Percentiles rank a stretch among this genome's conserved stretches.
Evolutionary conservation across 37 sponge, comb jelly and placozoan genomes (phyloP).

Genomic region (Oscarella lobularis): DNA sequence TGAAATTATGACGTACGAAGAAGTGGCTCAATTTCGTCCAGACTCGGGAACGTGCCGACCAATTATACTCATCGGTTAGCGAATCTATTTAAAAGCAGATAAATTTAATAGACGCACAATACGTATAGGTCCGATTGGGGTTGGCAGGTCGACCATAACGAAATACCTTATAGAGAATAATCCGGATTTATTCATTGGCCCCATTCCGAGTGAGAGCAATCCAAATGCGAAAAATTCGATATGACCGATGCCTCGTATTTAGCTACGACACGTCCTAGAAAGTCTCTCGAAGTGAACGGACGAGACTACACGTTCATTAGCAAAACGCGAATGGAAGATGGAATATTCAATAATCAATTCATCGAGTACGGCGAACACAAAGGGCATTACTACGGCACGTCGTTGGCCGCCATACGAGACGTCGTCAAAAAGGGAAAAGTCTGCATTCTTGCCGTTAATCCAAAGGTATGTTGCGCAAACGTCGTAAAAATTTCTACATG

Average conservation of each 20-base stretch:
- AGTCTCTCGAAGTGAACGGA: slow-evolving; percentile 65
- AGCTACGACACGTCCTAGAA: slow-evolving; percentile 65
- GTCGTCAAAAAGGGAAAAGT: slow-evolving; percentile 31
- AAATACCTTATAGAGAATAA: slow-evolving; percentile 53
- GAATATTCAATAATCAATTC: slow-evolving; percentile 49
- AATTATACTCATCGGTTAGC: background rate
- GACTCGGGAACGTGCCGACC: background rate
- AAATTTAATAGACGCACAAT: background rate
- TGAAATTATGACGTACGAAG: background rate
- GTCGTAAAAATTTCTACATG: background rate
- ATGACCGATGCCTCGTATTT: background rate
- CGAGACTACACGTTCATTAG: slow-evolving; percentile 70
- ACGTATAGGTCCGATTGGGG: slow-evolving; percentile 59
- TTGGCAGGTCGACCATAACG: slow-evolving; percentile 64
- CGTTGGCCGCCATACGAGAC: slow-evolving; percentile 52
- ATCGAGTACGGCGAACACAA: slow-evolving; percentile 77
- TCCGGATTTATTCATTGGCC: slow-evolving; percentile 34
- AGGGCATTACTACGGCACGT: slow-evolving; percentile 63
- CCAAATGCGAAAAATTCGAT: background rate
- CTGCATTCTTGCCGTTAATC: slow-evolving; percentile 64
- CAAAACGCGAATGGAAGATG: slow-evolving; percentile 66
- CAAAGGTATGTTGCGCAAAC: slow-evolving; percentile 16
- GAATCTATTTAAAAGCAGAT: background rate
- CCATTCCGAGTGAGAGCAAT: slow-evolving; percentile 65
- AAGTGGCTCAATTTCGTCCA: background rate